Evolutionary conservation across 1,140 invertebrate species (phyloP), one percentile per base, ranked within the genome.

Genomic region (Diachasmimorpha longicaudata): DNA sequence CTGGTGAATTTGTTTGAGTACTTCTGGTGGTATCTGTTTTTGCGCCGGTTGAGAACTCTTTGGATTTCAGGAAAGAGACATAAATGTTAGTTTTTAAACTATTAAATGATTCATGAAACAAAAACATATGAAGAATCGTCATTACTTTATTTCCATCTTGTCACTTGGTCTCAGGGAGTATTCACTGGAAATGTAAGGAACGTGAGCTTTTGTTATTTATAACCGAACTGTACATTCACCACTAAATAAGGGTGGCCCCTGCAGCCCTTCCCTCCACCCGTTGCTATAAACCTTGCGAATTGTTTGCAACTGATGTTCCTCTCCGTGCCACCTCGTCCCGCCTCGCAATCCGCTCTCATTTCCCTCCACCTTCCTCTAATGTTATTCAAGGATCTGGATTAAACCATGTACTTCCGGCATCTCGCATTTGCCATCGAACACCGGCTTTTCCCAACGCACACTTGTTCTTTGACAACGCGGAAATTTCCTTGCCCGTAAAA

Each of bases 371-470:
- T 82, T 78, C 9, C 78, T 84, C 76, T 83, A 82, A 84, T 83
- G 80, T 81, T 83, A 86, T 85, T 84, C 83, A 80, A 79, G 78
- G 80, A 67, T 81, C 31, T 77, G 80, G 83, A 86, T 86, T 85
- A 83, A 85, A 85, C 75, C 82, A 52, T 83, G 82, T 85, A 76
- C 67, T 16, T n/a, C 44, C 31, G 2, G 31, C 69, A 72, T 67
- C 68, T 77, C 72, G 77, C 72, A 76, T 78, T 78, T 76, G 77
- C 75, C 67, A 76, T 76, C 71, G 77, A 76, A 76, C 76, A 67
- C 74, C 46, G 77, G 70, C 77, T 76, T 66, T 76, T 72, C 46
- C 74, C 52, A 76, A 70, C 72, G 48, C 58, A 42, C 39, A 74
- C 67, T 78, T 73, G 72, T 70, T 76, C 70, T 76, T 78, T 76